Percentiles rank a stretch among this genome's conserved stretches.
These are phyloP conservation scores for Troides helena DNA, from an alignment of 2,888 invertebrate genomes.

Conservation along the genomic window DNA sequence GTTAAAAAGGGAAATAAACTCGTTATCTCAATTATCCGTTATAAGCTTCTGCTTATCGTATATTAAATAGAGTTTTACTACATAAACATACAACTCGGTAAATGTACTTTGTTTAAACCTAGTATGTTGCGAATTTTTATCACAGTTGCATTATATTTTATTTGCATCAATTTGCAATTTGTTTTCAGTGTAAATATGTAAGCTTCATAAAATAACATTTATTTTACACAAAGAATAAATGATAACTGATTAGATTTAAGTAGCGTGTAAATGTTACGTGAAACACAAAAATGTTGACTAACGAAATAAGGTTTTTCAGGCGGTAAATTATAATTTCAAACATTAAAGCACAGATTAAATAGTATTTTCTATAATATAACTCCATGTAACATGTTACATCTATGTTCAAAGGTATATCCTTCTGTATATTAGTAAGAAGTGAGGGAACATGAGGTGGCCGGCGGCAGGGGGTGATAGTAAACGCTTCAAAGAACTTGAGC, in stretches of 20 bases:
- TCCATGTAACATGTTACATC: too few species aligned
- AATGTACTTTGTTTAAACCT: slow-evolving; percentile 1
- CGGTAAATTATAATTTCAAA: too few species aligned
- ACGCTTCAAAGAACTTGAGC: slow-evolving; percentile 56
- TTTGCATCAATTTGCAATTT: slow-evolving; percentile 19
- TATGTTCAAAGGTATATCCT: not conserved
- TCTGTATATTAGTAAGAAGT: slow-evolving; percentile 31
- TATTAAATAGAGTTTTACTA: slow-evolving; percentile 35
- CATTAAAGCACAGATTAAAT: too few species aligned
- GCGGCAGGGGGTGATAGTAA: slow-evolving; percentile 38
- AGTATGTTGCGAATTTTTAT: slow-evolving; percentile 19
- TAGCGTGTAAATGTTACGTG: not conserved
- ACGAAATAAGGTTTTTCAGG: too few species aligned
- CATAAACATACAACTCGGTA: slow-evolving; percentile 11
- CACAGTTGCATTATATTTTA: slow-evolving; percentile 24
- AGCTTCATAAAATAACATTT: slow-evolving; percentile 20
- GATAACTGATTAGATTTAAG: not conserved
- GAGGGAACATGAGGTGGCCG: slow-evolving; percentile 31
- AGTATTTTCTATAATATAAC: too few species aligned
- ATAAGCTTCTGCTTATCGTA: slow-evolving; percentile 36
- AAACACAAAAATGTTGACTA: not conserved
- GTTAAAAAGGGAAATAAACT: slow-evolving; percentile 21
- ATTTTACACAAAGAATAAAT: slow-evolving; percentile 15
- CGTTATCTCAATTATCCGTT: slow-evolving; percentile 40
- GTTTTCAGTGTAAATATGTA: slow-evolving; percentile 22